phyloP scores from a whole-genome alignment of 2,888 invertebrate species.

The Polydesmus complanatus region DNA sequence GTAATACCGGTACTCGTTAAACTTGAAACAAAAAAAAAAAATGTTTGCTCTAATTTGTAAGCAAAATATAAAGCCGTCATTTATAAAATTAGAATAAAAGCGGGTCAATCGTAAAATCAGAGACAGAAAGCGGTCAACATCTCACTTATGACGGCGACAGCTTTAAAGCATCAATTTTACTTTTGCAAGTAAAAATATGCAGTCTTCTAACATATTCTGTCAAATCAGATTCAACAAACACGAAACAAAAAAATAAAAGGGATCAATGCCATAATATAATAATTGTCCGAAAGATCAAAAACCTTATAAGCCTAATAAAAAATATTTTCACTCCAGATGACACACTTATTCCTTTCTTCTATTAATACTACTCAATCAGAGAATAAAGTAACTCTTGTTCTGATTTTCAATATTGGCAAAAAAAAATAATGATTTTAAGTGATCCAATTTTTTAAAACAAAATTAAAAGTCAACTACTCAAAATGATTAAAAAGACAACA shows the following conservation, averaged over 20 bases:
- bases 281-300: too few species aligned
- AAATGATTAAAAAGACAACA: background rate
- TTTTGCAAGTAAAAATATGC: background rate
- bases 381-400: too few species aligned
- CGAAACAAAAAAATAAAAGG: background rate
- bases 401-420: too few species aligned
- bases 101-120: background rate
- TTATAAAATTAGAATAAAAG: constrained; percentile 1
- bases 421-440: too few species aligned
- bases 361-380: too few species aligned
- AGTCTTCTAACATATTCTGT: too few species aligned
- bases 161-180: background rate
- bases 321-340: background rate
- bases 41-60: background rate
- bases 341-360: background rate
- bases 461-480: background rate
- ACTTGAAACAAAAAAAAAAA: too few species aligned
- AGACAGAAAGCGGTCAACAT: background rate
- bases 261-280: background rate
- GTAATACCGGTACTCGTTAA: too few species aligned
- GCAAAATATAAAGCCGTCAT: background rate
- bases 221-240: background rate
- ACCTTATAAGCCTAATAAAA: too few species aligned
- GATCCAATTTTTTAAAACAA: background rate
- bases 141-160: background rate